Base-by-base conservation (phyloP, 2,888 invertebrate species). In the Campoletis raptor region DNA sequence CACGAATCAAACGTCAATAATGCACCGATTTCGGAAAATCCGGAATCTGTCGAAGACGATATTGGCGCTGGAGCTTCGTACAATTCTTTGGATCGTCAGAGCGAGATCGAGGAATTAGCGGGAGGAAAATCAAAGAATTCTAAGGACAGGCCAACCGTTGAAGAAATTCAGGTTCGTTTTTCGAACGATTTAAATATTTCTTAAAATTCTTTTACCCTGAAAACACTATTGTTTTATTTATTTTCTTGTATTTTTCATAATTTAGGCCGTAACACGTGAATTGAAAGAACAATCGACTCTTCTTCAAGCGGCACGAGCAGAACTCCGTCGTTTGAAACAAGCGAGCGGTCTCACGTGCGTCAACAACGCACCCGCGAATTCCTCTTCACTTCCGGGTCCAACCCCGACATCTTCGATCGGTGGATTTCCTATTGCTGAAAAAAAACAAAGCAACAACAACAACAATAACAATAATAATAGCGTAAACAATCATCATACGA, bases 271-370 rank as follows among this genome's bases (percentile, higher is more conserved):
- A 4, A 94, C 93, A 0, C 90, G 90, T 48, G 94, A 94, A 83
- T 85, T 94, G 48, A 93, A 92, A 72, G 94, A 94, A 88, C 94
- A 94, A 85, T 91, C 92, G 54, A 90, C 86, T 18, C 84, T 94
- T 30, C 84, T 94, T 37, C 92, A 92, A 87, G 85, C 91, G 0
- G 92, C 94, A 8, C 91, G 94, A 15, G 91, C 93, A 10, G 93
- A 93, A 87, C 87, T 94, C 18, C 91, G 92, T 36, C 92, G 93
- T 79, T 85, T 94, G 40, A 94, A 93, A 66, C 93, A 92, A 87
- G 88, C 92, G 30, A 89, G 89, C 21, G 85, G 87, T 48, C 83
- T 89, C 2, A 79, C 84, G 24, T 86, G 86, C 18, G 78, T 79
- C 12, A 82, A 72, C 73, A 89, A 88, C 70, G 85, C 89, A 48